A percentile compares a stretch with the other conserved stretches of the same genome.
These are phyloP conservation scores for Phyllotreta striolata DNA, from an alignment of 2,888 invertebrate species.

Conservation along the genomic window DNA sequence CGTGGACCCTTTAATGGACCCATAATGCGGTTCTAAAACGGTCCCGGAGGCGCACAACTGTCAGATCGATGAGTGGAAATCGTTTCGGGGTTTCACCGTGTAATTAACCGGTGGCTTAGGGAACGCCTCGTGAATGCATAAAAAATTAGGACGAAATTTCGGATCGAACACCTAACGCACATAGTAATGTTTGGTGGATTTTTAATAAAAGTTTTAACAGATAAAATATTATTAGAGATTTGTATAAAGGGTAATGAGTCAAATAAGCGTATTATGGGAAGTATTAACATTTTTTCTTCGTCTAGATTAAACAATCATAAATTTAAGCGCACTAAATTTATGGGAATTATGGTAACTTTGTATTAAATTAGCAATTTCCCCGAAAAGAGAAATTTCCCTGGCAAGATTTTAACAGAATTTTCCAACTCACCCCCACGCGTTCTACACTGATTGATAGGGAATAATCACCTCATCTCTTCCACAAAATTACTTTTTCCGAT, in stretches of 20 bases:
- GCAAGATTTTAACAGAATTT: not conserved
- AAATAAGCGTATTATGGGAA: no score
- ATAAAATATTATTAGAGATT: conserved; percentile 3
- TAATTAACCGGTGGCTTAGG: conserved; percentile 56
- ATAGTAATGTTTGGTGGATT: conserved; percentile 5
- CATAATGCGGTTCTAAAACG: conserved; percentile 46
- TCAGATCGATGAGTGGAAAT: conserved; percentile 53
- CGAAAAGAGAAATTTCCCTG: no score
- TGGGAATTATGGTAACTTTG: no score
- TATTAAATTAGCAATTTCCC: no score
- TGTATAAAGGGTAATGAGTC: not conserved
- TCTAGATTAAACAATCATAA: no score
- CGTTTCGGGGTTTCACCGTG: conserved; percentile 52
- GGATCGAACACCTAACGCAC: not conserved
- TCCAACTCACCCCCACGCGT: not conserved
- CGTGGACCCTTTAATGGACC: conserved; percentile 23
- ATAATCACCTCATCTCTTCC: conserved; percentile 10
- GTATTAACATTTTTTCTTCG: no score
- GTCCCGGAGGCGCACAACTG: conserved; percentile 50
- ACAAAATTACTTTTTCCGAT: conserved; percentile 22
- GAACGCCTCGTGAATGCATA: conserved; percentile 50
- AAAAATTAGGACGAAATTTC: conserved; percentile 39
- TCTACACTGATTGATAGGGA: conserved; percentile 17
- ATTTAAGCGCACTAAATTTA: no score
- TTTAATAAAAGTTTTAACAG: not conserved